Percentiles rank a stretch among this genome's conserved stretches.
Evolutionary conservation across 1,140 invertebrate species (phyloP).

Genomic region (Frieseomelitta varia): DNA sequence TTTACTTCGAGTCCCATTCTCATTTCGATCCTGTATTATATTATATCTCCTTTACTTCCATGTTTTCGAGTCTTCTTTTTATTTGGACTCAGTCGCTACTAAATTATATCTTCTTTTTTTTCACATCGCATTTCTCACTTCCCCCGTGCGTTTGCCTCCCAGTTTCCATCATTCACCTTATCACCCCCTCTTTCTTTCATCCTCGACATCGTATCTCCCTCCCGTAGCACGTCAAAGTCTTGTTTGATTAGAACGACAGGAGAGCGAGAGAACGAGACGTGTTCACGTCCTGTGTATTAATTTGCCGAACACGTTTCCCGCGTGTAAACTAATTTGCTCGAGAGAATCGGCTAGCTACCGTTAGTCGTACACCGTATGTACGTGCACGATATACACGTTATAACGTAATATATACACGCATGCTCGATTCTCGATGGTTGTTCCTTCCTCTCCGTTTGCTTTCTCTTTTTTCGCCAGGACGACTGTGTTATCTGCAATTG

Average conservation of each 20-base stretch:
- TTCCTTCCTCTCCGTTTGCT: background rate
- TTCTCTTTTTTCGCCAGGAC: background rate
- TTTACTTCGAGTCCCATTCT: no score
- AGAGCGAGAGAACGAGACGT: background rate
- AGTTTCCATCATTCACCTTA: background rate
- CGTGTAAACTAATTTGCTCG: constrained; percentile 32
- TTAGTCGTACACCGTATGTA: background rate
- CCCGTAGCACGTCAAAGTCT: background rate
- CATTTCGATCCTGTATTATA: no score
- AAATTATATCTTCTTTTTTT: no score
- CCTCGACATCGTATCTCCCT: background rate
- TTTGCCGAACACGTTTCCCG: constrained; percentile 7
- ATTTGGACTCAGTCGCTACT: no score
- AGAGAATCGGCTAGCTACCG: background rate
- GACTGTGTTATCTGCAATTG: constrained; percentile 12
- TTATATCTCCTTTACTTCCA: no score
- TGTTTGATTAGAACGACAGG: background rate
- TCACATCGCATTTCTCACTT: no score
- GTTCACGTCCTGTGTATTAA: constrained; percentile 23
- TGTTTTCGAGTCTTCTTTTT: no score
- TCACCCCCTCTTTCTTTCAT: background rate
- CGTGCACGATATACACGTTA: background rate
- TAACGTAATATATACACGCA: background rate
- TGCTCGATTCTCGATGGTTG: background rate
- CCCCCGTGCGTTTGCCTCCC: no score